Conservation (phyloP, 2,113 vertebrate species). For the Ameiurus melas region DNA sequence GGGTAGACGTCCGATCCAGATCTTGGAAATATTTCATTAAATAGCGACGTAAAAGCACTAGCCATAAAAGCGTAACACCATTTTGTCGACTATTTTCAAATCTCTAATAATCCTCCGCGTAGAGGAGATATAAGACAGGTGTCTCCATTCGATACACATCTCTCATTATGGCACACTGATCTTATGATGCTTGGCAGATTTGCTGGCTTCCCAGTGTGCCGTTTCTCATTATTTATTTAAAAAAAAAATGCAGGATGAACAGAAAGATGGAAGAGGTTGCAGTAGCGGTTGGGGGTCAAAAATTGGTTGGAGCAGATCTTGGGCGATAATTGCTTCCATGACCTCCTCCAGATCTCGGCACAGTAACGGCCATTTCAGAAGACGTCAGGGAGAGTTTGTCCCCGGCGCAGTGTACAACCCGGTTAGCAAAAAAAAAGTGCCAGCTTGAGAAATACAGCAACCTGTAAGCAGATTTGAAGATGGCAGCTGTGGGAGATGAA, state of each 20-base stretch:
- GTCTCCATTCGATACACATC: background rate
- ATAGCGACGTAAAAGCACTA: background rate
- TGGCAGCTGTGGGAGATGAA: conserved; percentile 16
- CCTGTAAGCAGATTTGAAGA: conserved; percentile 31
- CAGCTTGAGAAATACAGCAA: conserved; percentile 31
- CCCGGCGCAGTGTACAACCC: conserved; percentile 16
- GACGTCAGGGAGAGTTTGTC: conserved; percentile 31
- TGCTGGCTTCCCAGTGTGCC: background rate
- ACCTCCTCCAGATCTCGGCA: conserved; percentile 42
- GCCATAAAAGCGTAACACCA: background rate
- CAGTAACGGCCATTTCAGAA: conserved; percentile 44
- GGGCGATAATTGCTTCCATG: conserved; percentile 47
- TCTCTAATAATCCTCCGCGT: background rate
- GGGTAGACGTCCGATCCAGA: background rate
- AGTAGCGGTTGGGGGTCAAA: conserved; percentile 37
- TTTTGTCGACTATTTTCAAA: background rate
- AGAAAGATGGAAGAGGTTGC: background rate
- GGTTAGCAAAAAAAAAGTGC: conserved; percentile 22
- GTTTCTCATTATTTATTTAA: background rate
- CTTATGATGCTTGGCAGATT: background rate
- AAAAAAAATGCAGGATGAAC: background rate
- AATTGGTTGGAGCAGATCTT: conserved; percentile 25
- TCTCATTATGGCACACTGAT: background rate
- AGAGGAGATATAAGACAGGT: background rate
- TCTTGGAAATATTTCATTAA: background rate